Evolutionary conservation across 1,140 invertebrate species (phyloP).

Genomic region (Idris sp.): DNA sequence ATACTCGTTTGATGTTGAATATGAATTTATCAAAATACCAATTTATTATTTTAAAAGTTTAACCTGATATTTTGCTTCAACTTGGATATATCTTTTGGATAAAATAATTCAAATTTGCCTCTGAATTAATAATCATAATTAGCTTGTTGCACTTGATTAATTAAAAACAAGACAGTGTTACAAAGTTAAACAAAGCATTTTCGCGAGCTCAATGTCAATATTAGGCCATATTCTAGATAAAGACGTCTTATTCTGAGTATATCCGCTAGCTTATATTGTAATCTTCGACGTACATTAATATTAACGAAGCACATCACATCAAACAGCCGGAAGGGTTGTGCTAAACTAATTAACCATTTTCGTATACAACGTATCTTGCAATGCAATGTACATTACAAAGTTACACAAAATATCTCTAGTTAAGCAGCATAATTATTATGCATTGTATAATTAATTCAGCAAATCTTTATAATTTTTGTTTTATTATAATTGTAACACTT

Average conservation of each 20-base stretch:
- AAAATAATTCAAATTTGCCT: constrained; percentile 7
- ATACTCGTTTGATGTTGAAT: constrained; percentile 10
- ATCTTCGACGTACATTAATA: constrained; percentile 57
- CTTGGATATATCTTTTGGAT: too few relatives aligned
- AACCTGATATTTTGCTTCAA: too few relatives aligned
- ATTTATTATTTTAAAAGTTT: too few relatives aligned
- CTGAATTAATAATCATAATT: constrained; percentile 7
- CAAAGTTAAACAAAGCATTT: constrained; percentile 1
- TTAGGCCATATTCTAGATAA: constrained; percentile 2
- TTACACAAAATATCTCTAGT: too few relatives aligned
- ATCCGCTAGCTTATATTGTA: constrained; percentile 53
- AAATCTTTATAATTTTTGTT: too few relatives aligned
- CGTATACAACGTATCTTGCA: constrained; percentile 42
- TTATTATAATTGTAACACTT: too few relatives aligned
- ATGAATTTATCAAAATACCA: too few relatives aligned
- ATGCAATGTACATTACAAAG: too few relatives aligned
- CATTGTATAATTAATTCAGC: too few relatives aligned
- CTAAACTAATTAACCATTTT: constrained; percentile 55
- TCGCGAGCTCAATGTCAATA: constrained; percentile 18
- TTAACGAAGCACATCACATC: constrained; percentile 49
- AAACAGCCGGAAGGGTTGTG: constrained; percentile 50
- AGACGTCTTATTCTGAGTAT: constrained; percentile 34
- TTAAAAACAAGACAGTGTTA: background rate
- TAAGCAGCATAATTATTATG: too few relatives aligned
- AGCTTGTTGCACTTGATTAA: background rate